Base-by-base conservation (phyloP, 1,140 invertebrate genomes). In the Brachionus paranguensis region DNA sequence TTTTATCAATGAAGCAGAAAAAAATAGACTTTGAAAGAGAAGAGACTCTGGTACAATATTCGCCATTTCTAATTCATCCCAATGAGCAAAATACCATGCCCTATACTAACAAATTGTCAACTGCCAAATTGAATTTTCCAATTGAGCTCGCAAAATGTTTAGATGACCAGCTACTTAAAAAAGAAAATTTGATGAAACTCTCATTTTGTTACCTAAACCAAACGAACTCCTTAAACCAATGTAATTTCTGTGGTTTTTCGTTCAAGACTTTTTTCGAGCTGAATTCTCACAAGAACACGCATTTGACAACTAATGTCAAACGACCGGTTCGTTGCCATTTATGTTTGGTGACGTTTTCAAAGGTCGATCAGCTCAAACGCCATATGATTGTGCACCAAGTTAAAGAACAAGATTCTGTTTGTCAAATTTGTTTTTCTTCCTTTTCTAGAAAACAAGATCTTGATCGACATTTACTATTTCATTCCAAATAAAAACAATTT, bases 311-410 rank as follows among this genome's bases (percentile, higher is more conserved):
- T 12, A 81, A 81, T 81, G 12, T 14, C 8, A 81, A 81, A 68
- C 20, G 78, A n/a, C 78, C 78, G 14, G 60, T 43, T 27, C 55
- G 60, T 14, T 81, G 78, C 29, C 78, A 81, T 47, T 81, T 81
- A 41, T 81, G 78, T 29, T 64, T 81, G 78, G 78, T 81, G n/a
- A 81, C 78, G 64, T 81, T 81, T 41, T 43, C 78, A 10, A 81
- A 81, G 17, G 14, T 43, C 14, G 78, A 81, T 20, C 78, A 81
- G 29, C 33, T 81, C 7, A 81, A 45, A 64, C 50, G 78, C 41
- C 78, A 81, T n/a, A 81, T 81, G 78, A 81, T 81, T 64, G 78
- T 81, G n/a, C 78, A 81, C 29, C 78, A 81, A 47, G 78, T 47
- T 1, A 81, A 47, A 43, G 78, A 81, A 64, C 33, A 41, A 68